Evolutionary conservation across 1,140 invertebrate genomes (phyloP).

Genomic region (Megalonaias nervosa): DNA sequence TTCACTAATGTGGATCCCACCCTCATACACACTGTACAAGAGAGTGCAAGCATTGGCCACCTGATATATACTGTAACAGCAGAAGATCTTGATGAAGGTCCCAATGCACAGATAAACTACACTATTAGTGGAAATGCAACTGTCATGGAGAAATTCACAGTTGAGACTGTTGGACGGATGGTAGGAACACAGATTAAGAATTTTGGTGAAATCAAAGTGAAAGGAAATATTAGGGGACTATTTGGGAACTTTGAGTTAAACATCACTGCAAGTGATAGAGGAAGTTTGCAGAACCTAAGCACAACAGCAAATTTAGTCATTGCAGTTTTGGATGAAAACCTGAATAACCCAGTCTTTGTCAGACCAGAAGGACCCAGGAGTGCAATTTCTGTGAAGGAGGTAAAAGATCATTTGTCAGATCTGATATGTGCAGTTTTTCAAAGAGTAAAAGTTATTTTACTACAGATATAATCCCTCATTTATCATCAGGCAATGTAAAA

Average conservation of each 20-base stretch:
- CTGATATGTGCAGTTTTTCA: too few species aligned
- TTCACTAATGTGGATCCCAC: slow-evolving; percentile 36
- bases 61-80: slow-evolving; percentile 45
- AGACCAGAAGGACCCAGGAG: slow-evolving; percentile 20
- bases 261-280: slow-evolving; percentile 49
- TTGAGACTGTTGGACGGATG: slow-evolving; percentile 8
- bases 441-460: too few species aligned
- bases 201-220: slow-evolving; percentile 27
- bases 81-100: slow-evolving; percentile 43
- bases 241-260: slow-evolving; percentile 45
- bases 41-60: slow-evolving; percentile 26
- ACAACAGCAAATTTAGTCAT: slow-evolving; percentile 30
- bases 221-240: slow-evolving; percentile 16
- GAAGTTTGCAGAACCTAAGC: slow-evolving; percentile 1
- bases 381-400: slow-evolving; percentile 11
- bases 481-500: too few species aligned
- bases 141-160: slow-evolving; percentile 1
- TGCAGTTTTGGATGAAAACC: slow-evolving; percentile 44
- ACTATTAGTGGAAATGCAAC: slow-evolving; percentile 38
- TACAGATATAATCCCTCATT: too few species aligned
- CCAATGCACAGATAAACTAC: slow-evolving; percentile 48
- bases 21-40: slow-evolving; percentile 26
- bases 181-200: slow-evolving; percentile 22
- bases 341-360: slow-evolving; percentile 23
- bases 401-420: background rate